Evolutionary conservation across 2,888 invertebrate species (phyloP), one percentile per base, ranked within the genome.

Genomic region (Epiblema foenella): DNA sequence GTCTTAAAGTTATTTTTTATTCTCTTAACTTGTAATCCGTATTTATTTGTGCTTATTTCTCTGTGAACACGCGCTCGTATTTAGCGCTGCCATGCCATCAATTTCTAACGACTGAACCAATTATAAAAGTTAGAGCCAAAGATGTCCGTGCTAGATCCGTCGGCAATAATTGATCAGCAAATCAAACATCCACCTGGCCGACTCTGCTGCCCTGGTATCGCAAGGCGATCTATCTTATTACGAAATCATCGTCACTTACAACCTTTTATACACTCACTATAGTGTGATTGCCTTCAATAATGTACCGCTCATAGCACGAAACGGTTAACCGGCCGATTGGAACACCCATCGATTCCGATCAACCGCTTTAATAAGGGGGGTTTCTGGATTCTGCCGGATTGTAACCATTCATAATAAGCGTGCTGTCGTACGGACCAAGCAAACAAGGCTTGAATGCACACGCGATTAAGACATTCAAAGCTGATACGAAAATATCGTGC

Each of bases 91-190:
- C 65, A 57, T 9, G 24, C 46, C 46, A 57, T 65, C 65, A 65
- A 56, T 46, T 42, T 54, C 54, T 57, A 46, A 64, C 46, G 54
- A 39, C 52, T 49, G 64, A 58, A 78, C 71, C 68, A 70, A 73
- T 73, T 75, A 72, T 17, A 76, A 76, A 76, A 73, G 74, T 66
- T 54, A 77, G 70, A 73, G 62, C 69, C 52, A 72, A 77, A 78
- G 76, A 75, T 75, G 78, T 78, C 77, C 73, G 75, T 75, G 73
- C 73, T 76, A 76, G 74, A 79, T 78, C 77, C 76, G 77, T 77
- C 73, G 77, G 83, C 81, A 87, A 89, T 90, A 89, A 89, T 89
- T 89, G 88, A 89, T 88, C 86, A 86, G 86, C 82, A 86, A 87
- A 87, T 87, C 86, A 87, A 88, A 88, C 88, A 85, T 80, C 84